Evolutionary conservation across 2,888 invertebrate genomes (phyloP), one percentile per base, ranked within the genome.

Genomic region (Cantharis rustica): DNA sequence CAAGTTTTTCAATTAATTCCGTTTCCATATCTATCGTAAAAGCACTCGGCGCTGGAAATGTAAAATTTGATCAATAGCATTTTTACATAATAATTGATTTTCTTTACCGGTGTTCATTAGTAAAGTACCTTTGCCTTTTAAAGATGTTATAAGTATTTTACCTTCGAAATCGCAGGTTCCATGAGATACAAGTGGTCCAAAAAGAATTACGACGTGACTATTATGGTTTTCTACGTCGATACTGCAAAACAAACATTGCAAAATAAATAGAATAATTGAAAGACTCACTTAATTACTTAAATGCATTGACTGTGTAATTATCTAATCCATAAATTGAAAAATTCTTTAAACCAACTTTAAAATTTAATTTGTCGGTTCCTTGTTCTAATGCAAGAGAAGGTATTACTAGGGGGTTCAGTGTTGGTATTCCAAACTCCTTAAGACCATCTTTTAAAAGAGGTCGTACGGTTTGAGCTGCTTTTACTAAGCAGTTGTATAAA

Each of bases 331-430:
- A 4, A 17, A 63, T n/a, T 0, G 61, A 17, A 2, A 3, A 17
- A 13, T 70, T 61, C 3, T 16, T 70, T 17, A 70, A n/a, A 5
- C 20, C 20, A 20, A 20, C 7, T 20, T 20, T 20, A 1, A 61
- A 31, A 15, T 17, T 17, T 2, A 70, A 17, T 1, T 47, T 70
- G 0, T 61, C 20, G 0, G 90, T 89, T 76, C 89, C 89, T 77
- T 92, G 92, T 73, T 92, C 88, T 2, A 93, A 85, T 63, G 91
- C 87, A 62, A 93, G 89, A 81, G 90, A 90, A 16, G 92, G 91
- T 11, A 93, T 88, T 76, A 88, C 87, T 68, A 93, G 84, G 0
- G 93, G 92, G 70, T 92, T 92, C 68, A 92, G 84, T 0, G 91
- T 87, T 66, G 92, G 92, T 20, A 92, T 90, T 16, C 89, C 89